Base-by-base conservation (phyloP, 2,888 invertebrate species). In the Parapristionchus giblindavisi region DNA sequence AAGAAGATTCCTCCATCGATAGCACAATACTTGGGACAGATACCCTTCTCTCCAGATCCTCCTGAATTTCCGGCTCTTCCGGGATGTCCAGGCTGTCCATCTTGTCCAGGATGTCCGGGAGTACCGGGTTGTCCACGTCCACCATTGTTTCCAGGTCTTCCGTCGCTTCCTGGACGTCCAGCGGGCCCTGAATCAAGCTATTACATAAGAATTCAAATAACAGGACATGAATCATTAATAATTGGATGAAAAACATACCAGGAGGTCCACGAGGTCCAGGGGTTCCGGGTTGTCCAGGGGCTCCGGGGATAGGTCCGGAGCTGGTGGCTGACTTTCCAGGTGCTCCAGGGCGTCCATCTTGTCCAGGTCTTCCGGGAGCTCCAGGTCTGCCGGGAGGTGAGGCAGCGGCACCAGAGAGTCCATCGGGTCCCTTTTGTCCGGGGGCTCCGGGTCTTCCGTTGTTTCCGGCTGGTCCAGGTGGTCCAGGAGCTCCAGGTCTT, bases 41-140 rank as follows among this genome's bases (percentile, higher is more conserved):
- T 68, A 34, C 68, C 68, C 52, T 52, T 68, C 68, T 68, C 68
- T 68, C 68, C 68, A 3, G 68, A 68, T 68, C 68, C 68, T 68
- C 68, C 68, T 4, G 52, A 52, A 34, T 43, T 43, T 43, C 65
- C 65, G 27, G 40, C 52, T 17, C 24, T 32, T 3, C 68, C 68
- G 52, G 21, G 24, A 3, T 24, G 21, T 6, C 66, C 66, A 27
- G 48, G 24, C 34, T 51, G 24, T 66, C 66, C 66, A 34, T 66
- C 68, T 34, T 68, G 51, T 32, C 68, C 68, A 24, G 51, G 51
- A 6, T 27, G 36, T 32, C 68, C 68, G 6, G 68, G 8, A 8
- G 5, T 8, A 48, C 66, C 66, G 27, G 43, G 43, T 51, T 66
- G 66, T 66, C 66, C 66, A 17, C 66, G 48, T 11, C 24, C 24